A percentile compares a stretch with the other conserved stretches of the same genome.
Conservation (phyloP, 2,113 vertebrate genomes). For the Odocoileus hemionus region DNA sequence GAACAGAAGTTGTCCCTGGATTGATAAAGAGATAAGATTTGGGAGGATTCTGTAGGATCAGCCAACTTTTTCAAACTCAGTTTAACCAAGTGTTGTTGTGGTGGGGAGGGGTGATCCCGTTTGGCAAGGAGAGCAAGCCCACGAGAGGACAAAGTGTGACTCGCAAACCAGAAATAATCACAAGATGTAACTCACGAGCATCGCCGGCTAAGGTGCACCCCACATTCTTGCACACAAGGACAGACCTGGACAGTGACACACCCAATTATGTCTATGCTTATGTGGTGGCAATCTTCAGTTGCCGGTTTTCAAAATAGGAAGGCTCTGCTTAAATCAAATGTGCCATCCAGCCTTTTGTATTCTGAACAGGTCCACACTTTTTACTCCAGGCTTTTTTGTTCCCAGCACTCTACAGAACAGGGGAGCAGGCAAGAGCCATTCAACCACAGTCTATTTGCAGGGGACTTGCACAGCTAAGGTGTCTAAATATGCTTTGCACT, state of each 20-base stretch:
- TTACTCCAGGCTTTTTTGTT: not conserved
- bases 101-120: fast-evolving
- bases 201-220: not conserved
- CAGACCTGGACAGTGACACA: constrained; percentile 15
- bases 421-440: constrained; percentile 1
- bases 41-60: not conserved
- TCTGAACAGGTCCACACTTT: constrained; percentile 43
- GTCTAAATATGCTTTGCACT: not conserved
- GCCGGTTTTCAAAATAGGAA: constrained; percentile 47
- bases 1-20: not conserved
- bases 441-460: not conserved
- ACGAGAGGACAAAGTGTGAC: not conserved
- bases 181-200: fast-evolving
- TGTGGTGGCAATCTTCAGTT: constrained; percentile 45
- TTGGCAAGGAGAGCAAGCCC: not conserved
- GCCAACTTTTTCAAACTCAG: not conserved
- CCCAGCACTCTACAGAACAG: constrained; percentile 38
- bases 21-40: not conserved
- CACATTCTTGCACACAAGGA: constrained; percentile 29
- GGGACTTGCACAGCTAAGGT: not conserved
- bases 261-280: constrained; percentile 24
- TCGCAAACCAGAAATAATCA: not conserved
- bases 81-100: not conserved
- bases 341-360: not conserved
- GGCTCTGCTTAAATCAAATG: constrained; percentile 59